Percentiles rank a stretch among this genome's conserved stretches.
phyloP scores from a whole-genome alignment of 1,140 invertebrate species.

The Philotrypesis tridentata region DNA sequence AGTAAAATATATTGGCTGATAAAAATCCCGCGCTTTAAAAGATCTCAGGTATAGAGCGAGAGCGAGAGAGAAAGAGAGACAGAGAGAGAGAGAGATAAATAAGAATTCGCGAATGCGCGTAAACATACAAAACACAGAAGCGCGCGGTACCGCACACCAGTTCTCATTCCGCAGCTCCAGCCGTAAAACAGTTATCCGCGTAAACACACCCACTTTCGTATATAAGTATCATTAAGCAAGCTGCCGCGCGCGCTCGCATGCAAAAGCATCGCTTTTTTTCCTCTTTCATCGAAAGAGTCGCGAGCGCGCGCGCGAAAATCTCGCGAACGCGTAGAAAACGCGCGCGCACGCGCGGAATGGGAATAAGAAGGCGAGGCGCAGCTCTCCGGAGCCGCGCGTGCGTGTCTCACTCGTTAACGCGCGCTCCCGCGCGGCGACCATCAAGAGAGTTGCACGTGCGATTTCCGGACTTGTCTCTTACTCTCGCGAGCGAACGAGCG shows the following conservation, averaged over 20 bases:
- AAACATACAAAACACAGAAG: too few relatives aligned
- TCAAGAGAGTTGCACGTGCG: not conserved
- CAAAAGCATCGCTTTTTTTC: not conserved
- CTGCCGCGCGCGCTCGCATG: too few relatives aligned
- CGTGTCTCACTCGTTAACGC: slow-evolving; percentile 11
- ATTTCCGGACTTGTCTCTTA: not conserved
- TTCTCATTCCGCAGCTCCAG: not conserved
- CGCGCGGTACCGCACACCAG: not conserved
- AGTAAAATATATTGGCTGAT: too few relatives aligned
- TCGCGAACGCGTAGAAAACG: not conserved
- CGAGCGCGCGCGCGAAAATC: not conserved
- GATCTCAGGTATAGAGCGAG: too few relatives aligned
- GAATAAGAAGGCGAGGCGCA: not conserved
- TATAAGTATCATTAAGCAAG: not conserved
- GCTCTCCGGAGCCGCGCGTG: too few relatives aligned
- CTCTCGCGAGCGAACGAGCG: not conserved
- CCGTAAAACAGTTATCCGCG: not conserved
- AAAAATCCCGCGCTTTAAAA: too few relatives aligned
- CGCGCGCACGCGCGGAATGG: not conserved
- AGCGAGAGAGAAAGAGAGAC: too few relatives aligned
- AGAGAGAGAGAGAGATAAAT: too few relatives aligned
- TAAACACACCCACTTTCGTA: not conserved
- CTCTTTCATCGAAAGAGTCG: not conserved
- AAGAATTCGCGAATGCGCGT: not conserved
- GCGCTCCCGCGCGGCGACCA: not conserved